Percentiles rank a stretch among this genome's conserved stretches.
phyloP scores from a whole-genome alignment of 2,113 vertebrate genomes.

The Otocyon megalotis region DNA sequence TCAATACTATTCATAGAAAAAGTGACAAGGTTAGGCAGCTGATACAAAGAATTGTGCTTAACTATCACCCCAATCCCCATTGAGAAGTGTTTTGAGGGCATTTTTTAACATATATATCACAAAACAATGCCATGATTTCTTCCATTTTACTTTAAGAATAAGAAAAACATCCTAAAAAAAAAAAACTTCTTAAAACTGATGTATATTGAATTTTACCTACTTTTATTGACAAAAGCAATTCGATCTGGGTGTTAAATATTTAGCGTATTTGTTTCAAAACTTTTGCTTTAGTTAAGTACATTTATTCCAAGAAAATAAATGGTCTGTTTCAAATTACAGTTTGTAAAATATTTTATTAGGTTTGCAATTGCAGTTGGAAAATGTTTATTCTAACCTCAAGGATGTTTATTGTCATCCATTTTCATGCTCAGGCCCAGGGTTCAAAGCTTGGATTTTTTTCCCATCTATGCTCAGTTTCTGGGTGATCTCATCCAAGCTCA shows the following conservation, averaged over 20 bases:
- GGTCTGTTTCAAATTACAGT: background rate
- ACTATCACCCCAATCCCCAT: background rate
- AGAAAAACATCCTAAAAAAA: background rate
- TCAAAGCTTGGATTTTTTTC: background rate
- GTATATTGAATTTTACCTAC: conserved; percentile 42
- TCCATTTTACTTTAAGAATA: background rate
- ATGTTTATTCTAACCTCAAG: background rate
- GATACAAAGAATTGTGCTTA: background rate
- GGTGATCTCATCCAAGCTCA: background rate
- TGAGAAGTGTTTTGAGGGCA: background rate
- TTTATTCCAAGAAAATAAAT: conserved; percentile 1
- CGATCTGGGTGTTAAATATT: background rate
- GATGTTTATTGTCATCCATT: background rate
- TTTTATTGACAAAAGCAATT: conserved; percentile 28
- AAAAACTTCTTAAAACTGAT: background rate
- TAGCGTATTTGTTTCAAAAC: background rate
- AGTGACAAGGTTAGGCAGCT: background rate
- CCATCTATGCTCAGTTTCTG: background rate
- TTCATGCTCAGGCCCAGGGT: background rate
- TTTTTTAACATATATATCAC: background rate
- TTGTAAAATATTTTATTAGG: conserved; percentile 20
- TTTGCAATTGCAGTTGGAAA: background rate
- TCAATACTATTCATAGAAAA: background rate
- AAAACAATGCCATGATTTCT: background rate
- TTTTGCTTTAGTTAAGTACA: conserved; percentile 4